Conservation (phyloP, 1,140 invertebrate genomes). For the Ganaspis sp. region DNA sequence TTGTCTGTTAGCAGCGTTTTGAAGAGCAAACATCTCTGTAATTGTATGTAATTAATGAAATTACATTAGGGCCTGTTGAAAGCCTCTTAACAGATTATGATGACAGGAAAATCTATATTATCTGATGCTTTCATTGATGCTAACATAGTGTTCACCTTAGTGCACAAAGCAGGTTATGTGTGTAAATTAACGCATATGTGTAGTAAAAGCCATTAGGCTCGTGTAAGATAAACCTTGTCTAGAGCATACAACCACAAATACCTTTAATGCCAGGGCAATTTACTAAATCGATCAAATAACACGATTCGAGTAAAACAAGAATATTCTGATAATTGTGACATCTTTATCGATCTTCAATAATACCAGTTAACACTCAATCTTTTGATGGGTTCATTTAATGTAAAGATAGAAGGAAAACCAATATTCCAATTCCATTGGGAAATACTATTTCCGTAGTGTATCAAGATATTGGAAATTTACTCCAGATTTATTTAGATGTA, state of each 20-base stretch:
- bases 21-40: no score
- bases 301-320: neutral
- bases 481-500: no score
- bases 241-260: neutral
- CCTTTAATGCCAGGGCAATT: neutral
- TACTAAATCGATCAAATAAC: constrained; percentile 16
- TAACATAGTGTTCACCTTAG: neutral
- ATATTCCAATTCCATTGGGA: no score
- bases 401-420: neutral
- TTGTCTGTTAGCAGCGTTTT: no score
- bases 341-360: neutral
- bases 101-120: neutral
- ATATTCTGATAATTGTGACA: neutral
- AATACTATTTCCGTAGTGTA: no score
- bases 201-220: constrained; percentile 1
- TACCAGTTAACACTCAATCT: neutral
- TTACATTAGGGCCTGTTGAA: neutral
- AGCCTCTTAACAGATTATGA: constrained; percentile 1
- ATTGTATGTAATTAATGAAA: neutral
- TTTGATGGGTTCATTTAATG: neutral
- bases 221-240: neutral
- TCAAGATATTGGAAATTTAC: no score
- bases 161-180: neutral
- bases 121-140: neutral
- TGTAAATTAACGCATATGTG: neutral